phyloP scores from a whole-genome alignment of 2,888 invertebrate species.

The Hydriomena furcata region DNA sequence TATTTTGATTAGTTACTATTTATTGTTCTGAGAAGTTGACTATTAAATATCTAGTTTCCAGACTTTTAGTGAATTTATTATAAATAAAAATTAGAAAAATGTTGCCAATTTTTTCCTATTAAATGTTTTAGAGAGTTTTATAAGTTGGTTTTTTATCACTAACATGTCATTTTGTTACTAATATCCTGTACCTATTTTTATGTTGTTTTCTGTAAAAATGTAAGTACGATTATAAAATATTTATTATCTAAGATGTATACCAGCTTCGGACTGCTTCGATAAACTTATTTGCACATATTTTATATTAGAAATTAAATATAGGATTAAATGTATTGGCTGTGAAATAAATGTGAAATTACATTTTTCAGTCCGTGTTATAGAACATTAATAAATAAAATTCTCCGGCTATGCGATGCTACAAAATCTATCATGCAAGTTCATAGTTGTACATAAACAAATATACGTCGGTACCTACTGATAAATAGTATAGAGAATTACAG shows the following conservation, averaged over 20 bases:
- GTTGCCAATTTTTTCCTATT: constrained; percentile 46
- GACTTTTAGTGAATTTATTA: constrained; percentile 11
- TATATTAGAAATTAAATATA: constrained; percentile 42
- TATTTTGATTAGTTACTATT: too few relatives aligned
- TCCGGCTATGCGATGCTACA: too few relatives aligned
- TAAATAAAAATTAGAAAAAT: constrained; percentile 30
- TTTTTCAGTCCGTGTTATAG: constrained; percentile 61
- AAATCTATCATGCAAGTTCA: too few relatives aligned
- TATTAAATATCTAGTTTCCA: constrained; percentile 12
- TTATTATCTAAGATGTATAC: constrained; percentile 10
- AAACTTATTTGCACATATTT: constrained; percentile 28
- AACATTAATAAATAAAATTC: constrained; percentile 37
- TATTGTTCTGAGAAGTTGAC: background rate
- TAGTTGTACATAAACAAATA: too few relatives aligned
- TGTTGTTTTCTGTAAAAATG: constrained; percentile 20
- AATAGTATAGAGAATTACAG: too few relatives aligned
- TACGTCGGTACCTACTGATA: too few relatives aligned
- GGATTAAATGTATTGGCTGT: constrained; percentile 73
- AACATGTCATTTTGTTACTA: constrained; percentile 39
- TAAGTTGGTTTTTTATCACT: constrained; percentile 29
- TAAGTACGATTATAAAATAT: constrained; percentile 24
- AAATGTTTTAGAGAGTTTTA: constrained; percentile 34
- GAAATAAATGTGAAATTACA: constrained; percentile 65
- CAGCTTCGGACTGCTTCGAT: constrained; percentile 32
- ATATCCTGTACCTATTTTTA: constrained; percentile 18